A percentile compares a stretch with the other conserved stretches of the same genome.
Evolutionary conservation across 92 coral and sea anemone species (phyloP).

Genomic region (Phenganax stokvisi): DNA sequence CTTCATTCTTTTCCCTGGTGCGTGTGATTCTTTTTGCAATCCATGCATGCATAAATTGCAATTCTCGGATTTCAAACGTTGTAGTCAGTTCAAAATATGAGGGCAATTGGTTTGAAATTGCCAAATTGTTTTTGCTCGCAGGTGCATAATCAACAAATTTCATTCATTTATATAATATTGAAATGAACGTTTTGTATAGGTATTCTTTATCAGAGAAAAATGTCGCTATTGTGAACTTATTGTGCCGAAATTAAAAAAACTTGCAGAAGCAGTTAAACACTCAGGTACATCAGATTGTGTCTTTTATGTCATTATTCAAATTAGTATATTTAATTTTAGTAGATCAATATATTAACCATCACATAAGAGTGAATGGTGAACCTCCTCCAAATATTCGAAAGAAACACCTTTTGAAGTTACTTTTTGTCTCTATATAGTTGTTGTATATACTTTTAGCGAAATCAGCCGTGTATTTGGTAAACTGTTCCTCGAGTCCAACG

Average conservation of each 20-base stretch:
- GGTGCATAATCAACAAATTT: neutral
- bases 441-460: constrained; percentile 35
- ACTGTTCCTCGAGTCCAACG: constrained; percentile 72
- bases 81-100: neutral
- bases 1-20: constrained; percentile 14
- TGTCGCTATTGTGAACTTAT: constrained; percentile 75
- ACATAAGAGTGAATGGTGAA: neutral
- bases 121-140: too few species aligned
- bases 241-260: constrained; percentile 60
- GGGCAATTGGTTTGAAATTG: neutral
- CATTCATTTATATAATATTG: neutral
- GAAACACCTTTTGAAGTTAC: neutral
- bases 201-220: constrained; percentile 63
- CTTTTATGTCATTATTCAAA: neutral
- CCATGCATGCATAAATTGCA: neutral
- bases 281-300: constrained; percentile 45
- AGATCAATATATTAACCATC: neutral
- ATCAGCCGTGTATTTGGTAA: constrained; percentile 78
- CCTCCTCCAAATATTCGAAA: neutral
- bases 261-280: constrained; percentile 51
- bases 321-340: too few species aligned
- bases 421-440: neutral
- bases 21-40: neutral
- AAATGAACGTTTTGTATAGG: constrained; percentile 41
- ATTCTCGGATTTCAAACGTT: neutral